These are phyloP conservation scores for Medauroidea extradentata DNA, from an alignment of 1,140 invertebrate species.

Conservation along the genomic window DNA sequence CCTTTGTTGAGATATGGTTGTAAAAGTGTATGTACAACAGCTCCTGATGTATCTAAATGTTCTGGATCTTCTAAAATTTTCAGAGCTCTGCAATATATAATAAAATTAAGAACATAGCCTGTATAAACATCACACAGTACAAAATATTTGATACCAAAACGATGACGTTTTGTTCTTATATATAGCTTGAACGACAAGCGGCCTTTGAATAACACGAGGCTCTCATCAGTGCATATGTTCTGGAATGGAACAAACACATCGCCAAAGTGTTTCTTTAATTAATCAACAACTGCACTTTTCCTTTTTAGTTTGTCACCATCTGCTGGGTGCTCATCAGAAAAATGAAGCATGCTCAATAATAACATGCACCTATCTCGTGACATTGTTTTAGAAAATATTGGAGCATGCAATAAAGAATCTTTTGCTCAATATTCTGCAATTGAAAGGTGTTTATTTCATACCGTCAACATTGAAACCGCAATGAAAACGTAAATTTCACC, in stretches of 20 bases:
- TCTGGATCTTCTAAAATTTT: conserved; percentile 17
- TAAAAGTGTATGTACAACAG: conserved; percentile 34
- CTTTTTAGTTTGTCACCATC: neutral
- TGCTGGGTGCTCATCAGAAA: conserved; percentile 8
- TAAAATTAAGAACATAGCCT: conserved; percentile 29
- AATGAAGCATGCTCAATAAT: conserved; percentile 21
- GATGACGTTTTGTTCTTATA: conserved; percentile 32
- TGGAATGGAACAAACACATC: too few species aligned
- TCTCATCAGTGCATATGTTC: too few species aligned
- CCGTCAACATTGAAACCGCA: conserved; percentile 18
- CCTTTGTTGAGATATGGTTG: conserved; percentile 28
- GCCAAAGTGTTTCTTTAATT: too few species aligned
- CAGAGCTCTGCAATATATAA: conserved; percentile 28
- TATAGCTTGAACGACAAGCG: conserved; percentile 39
- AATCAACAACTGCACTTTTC: conserved; percentile 20
- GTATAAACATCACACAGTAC: conserved; percentile 29
- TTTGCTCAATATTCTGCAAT: conserved; percentile 23
- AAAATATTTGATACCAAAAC: conserved; percentile 36
- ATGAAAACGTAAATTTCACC: conserved; percentile 23
- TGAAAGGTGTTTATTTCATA: conserved; percentile 22
- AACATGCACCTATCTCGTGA: conserved; percentile 7
- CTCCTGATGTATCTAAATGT: conserved; percentile 29
- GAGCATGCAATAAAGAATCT: conserved; percentile 10
- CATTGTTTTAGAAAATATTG: conserved; percentile 21
- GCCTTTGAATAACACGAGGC: too few species aligned